Conservation (phyloP, 2,113 vertebrate genomes). For the Sminthopsis crassicaudata region DNA sequence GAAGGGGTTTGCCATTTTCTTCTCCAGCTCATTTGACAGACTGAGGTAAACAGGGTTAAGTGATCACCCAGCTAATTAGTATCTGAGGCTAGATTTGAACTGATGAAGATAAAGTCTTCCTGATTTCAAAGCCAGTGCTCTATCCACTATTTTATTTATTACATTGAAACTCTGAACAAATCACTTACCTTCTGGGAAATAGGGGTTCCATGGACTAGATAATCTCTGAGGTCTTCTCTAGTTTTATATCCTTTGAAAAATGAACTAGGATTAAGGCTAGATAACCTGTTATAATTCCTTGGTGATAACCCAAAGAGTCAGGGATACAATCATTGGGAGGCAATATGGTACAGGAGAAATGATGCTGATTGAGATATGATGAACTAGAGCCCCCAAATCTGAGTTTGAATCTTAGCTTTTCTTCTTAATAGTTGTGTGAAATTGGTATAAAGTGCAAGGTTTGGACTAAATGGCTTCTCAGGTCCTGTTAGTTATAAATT, state of each 20-base stretch:
- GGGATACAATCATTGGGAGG: neutral
- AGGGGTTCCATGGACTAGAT: neutral
- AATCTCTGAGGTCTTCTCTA: neutral
- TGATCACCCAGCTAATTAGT: neutral
- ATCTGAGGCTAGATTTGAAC: neutral
- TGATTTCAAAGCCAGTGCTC: neutral
- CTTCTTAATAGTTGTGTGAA: neutral
- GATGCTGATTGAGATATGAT: neutral
- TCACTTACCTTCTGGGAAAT: neutral
- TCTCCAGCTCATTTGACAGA: neutral
- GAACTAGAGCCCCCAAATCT: neutral
- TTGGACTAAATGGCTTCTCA: neutral
- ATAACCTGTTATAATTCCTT: neutral
- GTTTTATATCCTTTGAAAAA: neutral
- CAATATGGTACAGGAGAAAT: neutral
- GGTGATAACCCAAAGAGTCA: neutral
- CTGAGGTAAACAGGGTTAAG: neutral
- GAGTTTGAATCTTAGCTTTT: neutral
- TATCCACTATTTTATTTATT: neutral
- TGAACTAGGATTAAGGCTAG: neutral
- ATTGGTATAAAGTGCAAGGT: neutral
- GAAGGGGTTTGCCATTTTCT: neutral
- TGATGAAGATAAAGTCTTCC: neutral
- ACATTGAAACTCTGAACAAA: neutral
- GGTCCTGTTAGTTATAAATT: neutral